phyloP scores from a whole-genome alignment of 2,797 vertebrate genomes.

The Chromobotia macracanthus region DNA sequence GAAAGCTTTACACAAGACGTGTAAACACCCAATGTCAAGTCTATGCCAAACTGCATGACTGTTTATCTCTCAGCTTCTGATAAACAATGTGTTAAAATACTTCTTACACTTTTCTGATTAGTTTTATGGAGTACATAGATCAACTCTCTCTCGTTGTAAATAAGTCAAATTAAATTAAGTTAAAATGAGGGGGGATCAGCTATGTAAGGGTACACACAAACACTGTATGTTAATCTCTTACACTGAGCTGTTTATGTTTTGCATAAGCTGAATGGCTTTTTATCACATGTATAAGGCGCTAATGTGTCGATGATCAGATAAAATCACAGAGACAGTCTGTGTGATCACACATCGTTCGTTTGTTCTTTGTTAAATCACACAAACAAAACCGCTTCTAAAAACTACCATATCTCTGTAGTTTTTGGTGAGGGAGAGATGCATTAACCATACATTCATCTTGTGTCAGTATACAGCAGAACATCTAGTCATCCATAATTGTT shows the following conservation, averaged over 20 bases:
- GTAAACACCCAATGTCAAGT: too few relatives aligned
- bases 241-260: not conserved
- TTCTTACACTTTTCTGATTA: too few relatives aligned
- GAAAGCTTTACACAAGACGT: too few relatives aligned
- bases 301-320: slow-evolving; percentile 50
- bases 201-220: slow-evolving; percentile 8
- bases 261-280: slow-evolving; percentile 41
- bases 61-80: too few relatives aligned
- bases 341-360: slow-evolving; percentile 13
- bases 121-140: slow-evolving; percentile 47
- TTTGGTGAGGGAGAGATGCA: not conserved
- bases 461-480: not conserved
- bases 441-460: not conserved
- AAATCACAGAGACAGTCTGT: slow-evolving; percentile 35
- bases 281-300: slow-evolving; percentile 48
- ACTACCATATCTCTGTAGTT: not conserved
- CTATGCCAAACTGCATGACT: too few relatives aligned
- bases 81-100: too few relatives aligned
- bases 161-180: not conserved
- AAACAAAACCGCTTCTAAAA: not conserved
- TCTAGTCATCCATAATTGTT: not conserved
- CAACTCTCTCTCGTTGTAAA: slow-evolving; percentile 30
- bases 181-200: not conserved
- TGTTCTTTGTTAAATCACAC: slow-evolving; percentile 6
- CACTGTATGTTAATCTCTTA: slow-evolving; percentile 55